phyloP scores from a whole-genome alignment of 2,113 vertebrate species.

The Suncus etruscus region DNA sequence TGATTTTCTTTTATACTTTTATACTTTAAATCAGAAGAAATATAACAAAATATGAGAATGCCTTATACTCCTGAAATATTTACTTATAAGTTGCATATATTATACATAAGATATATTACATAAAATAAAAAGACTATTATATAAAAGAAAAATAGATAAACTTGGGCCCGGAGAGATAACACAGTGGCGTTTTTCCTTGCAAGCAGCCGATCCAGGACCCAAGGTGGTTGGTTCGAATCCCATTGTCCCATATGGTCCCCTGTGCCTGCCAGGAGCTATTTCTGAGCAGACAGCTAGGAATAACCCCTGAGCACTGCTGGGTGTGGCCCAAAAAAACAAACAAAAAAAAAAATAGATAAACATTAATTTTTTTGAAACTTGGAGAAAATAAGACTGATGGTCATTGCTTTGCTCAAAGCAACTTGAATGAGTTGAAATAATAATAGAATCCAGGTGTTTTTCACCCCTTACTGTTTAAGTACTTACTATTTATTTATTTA shows the following conservation, averaged over 20 bases:
- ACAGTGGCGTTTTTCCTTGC: no score
- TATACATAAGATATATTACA: no score
- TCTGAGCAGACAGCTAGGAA: no score
- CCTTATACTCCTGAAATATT: conserved; percentile 11
- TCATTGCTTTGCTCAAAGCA: background rate
- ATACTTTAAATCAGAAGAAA: conserved; percentile 2
- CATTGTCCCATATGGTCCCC: no score
- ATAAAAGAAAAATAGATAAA: no score
- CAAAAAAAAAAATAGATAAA: background rate
- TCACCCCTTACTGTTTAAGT: background rate
- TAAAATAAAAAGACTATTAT: background rate
- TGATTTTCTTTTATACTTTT: conserved; percentile 42
- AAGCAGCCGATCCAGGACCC: no score
- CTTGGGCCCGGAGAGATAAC: no score
- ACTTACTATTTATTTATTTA: background rate
- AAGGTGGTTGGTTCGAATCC: no score
- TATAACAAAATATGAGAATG: background rate
- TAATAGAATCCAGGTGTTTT: background rate
- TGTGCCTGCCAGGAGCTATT: no score
- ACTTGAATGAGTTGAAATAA: conserved; percentile 35
- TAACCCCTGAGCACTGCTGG: no score
- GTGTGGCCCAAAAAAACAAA: no score
- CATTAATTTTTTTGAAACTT: conserved; percentile 47
- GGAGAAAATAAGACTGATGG: background rate
- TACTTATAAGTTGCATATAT: background rate